phyloP scores from a whole-genome alignment of 2,797 vertebrate genomes.

The Onychomys torridus region DNA sequence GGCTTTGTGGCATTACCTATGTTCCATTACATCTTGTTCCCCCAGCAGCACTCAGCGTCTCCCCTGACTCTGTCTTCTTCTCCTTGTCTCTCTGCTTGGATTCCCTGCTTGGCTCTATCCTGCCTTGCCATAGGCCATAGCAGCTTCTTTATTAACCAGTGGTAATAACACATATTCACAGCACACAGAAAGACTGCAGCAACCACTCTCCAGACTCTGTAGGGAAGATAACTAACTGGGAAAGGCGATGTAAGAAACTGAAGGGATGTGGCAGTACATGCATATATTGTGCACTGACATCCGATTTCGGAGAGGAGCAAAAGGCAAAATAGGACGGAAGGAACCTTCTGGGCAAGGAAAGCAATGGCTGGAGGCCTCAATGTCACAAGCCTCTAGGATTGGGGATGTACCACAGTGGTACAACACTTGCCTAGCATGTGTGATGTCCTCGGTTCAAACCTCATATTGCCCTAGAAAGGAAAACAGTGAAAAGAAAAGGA shows the following conservation, averaged over 20 bases:
- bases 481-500: not conserved
- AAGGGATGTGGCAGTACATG: not conserved
- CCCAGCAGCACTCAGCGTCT: no score
- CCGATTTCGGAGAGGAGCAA: not conserved
- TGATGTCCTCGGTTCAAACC: not conserved
- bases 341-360: not conserved
- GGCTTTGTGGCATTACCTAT: no score
- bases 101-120: no score
- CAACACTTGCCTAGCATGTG: not conserved
- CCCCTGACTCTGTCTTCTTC: no score
- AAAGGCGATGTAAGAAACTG: constrained; percentile 26
- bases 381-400: not conserved
- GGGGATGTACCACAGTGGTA: not conserved
- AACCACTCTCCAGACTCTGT: not conserved
- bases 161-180: no score
- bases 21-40: no score
- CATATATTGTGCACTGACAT: not conserved
- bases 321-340: not conserved
- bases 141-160: no score
- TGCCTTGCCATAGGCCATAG: no score
- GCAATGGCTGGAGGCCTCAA: not conserved
- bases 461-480: not conserved
- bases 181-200: not conserved
- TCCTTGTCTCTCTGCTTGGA: no score
- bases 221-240: not conserved